phyloP scores from a whole-genome alignment of 1,140 invertebrate species.

The Aphis gossypii region DNA sequence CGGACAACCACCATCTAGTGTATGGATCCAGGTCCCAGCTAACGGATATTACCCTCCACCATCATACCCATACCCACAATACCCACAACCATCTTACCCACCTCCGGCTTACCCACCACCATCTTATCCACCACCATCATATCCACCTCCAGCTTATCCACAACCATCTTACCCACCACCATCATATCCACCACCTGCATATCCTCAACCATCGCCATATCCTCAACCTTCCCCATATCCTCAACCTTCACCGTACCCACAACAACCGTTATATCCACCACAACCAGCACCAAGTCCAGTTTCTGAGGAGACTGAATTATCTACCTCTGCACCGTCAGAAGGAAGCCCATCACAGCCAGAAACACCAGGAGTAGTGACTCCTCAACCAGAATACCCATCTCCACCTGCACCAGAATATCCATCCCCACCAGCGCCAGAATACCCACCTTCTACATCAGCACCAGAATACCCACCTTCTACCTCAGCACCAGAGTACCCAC shows the following conservation, averaged over 20 bases:
- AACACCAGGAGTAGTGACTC: constrained; percentile 60
- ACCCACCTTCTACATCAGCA: constrained; percentile 54
- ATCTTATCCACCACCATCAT: neutral
- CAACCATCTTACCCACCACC: constrained; percentile 51
- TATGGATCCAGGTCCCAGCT: constrained; percentile 62
- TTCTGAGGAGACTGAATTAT: constrained; percentile 61
- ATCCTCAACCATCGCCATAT: constrained; percentile 45
- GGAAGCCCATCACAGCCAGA: constrained; percentile 60
- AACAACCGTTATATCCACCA: constrained; percentile 63
- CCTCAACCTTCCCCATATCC: constrained; percentile 44
- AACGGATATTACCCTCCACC: constrained; percentile 59
- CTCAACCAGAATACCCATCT: constrained; percentile 50
- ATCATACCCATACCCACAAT: constrained; percentile 57
- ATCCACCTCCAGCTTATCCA: constrained; percentile 59
- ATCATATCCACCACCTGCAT: constrained; percentile 57
- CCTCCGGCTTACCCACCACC: constrained; percentile 57
- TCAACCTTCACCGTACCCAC: constrained; percentile 58
- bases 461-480: neutral
- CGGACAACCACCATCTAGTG: constrained; percentile 63
- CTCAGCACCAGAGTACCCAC: neutral
- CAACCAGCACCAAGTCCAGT: constrained; percentile 63
- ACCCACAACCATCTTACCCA: constrained; percentile 55
- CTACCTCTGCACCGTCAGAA: constrained; percentile 61
- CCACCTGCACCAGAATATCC: constrained; percentile 44
- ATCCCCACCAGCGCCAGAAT: constrained; percentile 54